Conservation (phyloP, 2,888 invertebrate genomes). For the Germaria angustata region DNA sequence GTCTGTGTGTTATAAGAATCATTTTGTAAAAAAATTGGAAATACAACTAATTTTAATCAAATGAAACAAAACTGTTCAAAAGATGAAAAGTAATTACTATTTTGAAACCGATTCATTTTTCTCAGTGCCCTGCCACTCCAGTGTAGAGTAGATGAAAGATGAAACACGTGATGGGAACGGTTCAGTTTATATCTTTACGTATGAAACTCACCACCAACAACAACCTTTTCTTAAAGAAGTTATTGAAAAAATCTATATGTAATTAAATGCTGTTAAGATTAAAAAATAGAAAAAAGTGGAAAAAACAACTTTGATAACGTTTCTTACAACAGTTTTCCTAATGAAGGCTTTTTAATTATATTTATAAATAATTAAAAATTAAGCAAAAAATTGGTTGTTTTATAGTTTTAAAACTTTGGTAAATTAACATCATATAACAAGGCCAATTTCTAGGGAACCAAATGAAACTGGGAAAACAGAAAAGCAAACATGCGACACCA, state of each 20-base stretch:
- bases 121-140: not conserved
- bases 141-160: not conserved
- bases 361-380: not conserved
- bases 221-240: slow-evolving; percentile 14
- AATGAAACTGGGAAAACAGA: slow-evolving; percentile 4
- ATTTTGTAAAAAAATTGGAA: not conserved
- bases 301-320: slow-evolving; percentile 18
- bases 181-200: slow-evolving; percentile 1
- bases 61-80: not conserved
- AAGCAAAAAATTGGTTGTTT: slow-evolving; percentile 11
- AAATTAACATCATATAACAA: slow-evolving; percentile 4
- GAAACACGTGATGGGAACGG: not conserved
- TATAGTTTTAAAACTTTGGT: slow-evolving; percentile 12
- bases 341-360: slow-evolving; percentile 18
- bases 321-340: slow-evolving; percentile 34
- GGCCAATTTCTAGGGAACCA: slow-evolving; percentile 51
- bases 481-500: slow-evolving; percentile 34
- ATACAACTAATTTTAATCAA: not conserved
- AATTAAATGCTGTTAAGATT: slow-evolving; percentile 24
- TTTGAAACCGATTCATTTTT: not conserved
- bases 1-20: not conserved
- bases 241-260: not conserved
- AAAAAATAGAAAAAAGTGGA: not conserved
- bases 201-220: slow-evolving; percentile 24
- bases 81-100: not conserved